Evolutionary conservation across 2,888 invertebrate species (phyloP).

Genomic region (Drosophila barbarae): DNA sequence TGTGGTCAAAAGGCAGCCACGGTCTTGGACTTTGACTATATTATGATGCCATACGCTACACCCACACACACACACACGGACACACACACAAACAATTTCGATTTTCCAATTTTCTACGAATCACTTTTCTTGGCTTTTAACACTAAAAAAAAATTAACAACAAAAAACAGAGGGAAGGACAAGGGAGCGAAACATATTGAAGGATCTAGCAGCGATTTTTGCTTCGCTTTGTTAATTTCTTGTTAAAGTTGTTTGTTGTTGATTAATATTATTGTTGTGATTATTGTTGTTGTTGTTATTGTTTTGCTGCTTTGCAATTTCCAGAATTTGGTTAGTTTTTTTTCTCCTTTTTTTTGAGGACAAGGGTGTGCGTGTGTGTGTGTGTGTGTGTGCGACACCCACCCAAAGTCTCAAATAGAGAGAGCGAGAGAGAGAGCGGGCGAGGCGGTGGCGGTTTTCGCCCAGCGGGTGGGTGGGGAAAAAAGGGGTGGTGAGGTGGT

Average conservation of each 20-base stretch:
- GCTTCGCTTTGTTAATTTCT: background rate
- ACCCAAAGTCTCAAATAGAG: background rate
- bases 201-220: background rate
- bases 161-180: background rate
- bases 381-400: slow-evolving; percentile 11
- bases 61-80: background rate
- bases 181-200: slow-evolving; percentile 1
- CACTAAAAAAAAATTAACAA: slow-evolving; percentile 15
- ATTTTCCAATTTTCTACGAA: slow-evolving; percentile 3
- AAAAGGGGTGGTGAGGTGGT: background rate
- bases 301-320: slow-evolving; percentile 24
- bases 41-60: slow-evolving; percentile 16
- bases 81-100: background rate
- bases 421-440: slow-evolving; percentile 2
- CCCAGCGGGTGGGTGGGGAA: slow-evolving; percentile 4
- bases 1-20: slow-evolving; percentile 7
- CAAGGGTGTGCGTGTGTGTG: slow-evolving; percentile 26
- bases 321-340: slow-evolving; percentile 24
- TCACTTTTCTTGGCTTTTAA: slow-evolving; percentile 3
- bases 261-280: background rate
- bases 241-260: background rate
- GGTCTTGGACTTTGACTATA: slow-evolving; percentile 9
- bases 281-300: background rate
- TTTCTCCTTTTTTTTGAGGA: slow-evolving; percentile 16
- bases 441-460: slow-evolving; percentile 30